These are phyloP conservation scores for Eublepharis macularius DNA, from an alignment of 2,113 vertebrate genomes.

Conservation along the genomic window DNA sequence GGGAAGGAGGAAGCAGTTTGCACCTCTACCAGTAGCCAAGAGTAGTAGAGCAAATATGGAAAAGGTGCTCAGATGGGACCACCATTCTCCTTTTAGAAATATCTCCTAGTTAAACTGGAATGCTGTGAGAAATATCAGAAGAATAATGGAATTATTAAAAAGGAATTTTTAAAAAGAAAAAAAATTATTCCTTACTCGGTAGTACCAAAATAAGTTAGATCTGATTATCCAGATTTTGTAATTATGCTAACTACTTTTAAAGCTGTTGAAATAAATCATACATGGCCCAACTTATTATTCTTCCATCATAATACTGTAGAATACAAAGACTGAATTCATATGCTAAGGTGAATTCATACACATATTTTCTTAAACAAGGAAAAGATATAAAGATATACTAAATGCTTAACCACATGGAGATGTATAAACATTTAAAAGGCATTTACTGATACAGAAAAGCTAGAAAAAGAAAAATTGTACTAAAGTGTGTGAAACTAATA, in stretches of 20 bases:
- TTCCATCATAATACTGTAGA: neutral
- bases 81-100: no score
- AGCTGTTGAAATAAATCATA: neutral
- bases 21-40: no score
- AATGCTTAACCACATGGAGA: conserved; percentile 39
- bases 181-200: neutral
- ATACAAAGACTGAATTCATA: conserved; percentile 29
- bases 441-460: neutral
- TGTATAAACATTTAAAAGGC: neutral
- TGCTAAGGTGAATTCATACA: conserved; percentile 29
- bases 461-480: neutral
- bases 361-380: conserved; percentile 21
- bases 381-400: conserved; percentile 41
- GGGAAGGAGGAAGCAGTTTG: no score
- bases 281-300: neutral
- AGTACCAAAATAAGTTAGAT: conserved; percentile 18
- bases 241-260: conserved; percentile 41
- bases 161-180: no score
- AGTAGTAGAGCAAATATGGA: no score
- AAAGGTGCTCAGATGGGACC: no score
- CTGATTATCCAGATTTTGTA: conserved; percentile 47
- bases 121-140: no score
- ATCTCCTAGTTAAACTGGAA: no score
- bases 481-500: conserved; percentile 38
- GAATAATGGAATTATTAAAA: no score